These are phyloP conservation scores for Myodes glareolus DNA, from an alignment of 2,113 vertebrate genomes.

Conservation along the genomic window DNA sequence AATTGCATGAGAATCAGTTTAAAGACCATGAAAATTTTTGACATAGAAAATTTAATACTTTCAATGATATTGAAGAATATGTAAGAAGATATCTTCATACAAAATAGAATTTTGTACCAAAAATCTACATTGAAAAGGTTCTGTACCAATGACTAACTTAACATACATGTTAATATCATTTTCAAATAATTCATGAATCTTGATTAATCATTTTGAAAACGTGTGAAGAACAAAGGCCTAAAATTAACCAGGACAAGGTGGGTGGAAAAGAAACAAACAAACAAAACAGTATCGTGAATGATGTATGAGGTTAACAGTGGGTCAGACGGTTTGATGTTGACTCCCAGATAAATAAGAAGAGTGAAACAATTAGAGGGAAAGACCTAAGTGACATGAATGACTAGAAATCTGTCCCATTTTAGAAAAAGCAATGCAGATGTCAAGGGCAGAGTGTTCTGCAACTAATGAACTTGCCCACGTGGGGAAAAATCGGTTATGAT, in stretches of 20 bases:
- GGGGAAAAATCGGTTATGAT: not conserved
- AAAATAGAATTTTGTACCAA: not conserved
- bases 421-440: not conserved
- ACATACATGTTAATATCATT: not conserved
- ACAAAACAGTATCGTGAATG: not conserved
- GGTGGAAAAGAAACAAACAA: not conserved
- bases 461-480: not conserved
- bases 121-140: not conserved
- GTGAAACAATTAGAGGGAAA: not conserved
- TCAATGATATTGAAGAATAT: not conserved
- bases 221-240: not conserved
- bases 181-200: not conserved
- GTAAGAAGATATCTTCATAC: not conserved
- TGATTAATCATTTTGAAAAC: not conserved
- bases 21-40: not conserved
- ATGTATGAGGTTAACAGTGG: not conserved
- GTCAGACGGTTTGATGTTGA: not conserved
- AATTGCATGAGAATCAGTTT: not conserved
- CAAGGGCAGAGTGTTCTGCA: not conserved
- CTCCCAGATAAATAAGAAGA: not conserved
- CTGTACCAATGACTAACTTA: not conserved
- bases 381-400: not conserved
- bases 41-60: not conserved
- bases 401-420: not conserved
- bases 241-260: not conserved